A percentile compares a stretch with the other conserved stretches of the same genome.
Evolutionary conservation across 2,797 vertebrate genomes (phyloP).

Genomic region (Crocidura indochinensis): DNA sequence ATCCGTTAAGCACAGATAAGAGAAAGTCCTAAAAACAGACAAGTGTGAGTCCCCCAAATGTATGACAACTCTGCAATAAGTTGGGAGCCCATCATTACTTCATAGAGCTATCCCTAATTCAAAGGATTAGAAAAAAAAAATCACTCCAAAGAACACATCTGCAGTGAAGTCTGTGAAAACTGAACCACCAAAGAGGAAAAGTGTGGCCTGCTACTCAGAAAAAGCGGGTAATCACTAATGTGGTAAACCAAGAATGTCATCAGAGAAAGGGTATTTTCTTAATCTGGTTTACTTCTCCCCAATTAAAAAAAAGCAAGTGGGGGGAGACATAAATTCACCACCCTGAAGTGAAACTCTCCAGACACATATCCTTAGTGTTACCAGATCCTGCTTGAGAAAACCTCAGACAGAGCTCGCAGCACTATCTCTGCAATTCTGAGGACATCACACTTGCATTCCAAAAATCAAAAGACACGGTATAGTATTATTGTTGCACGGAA

Average conservation of each 20-base stretch:
- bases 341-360: conserved; percentile 47
- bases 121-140: conserved; percentile 69
- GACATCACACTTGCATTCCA: conserved; percentile 38
- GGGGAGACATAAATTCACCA: conserved; percentile 25
- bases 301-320: conserved; percentile 52
- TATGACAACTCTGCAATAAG: neutral
- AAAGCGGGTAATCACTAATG: conserved; percentile 34
- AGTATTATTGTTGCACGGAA: neutral
- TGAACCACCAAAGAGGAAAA: conserved; percentile 68
- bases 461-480: conserved; percentile 38
- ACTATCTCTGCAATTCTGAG: conserved; percentile 27
- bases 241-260: conserved; percentile 61
- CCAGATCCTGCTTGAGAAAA: neutral
- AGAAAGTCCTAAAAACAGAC: neutral
- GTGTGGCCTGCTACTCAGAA: conserved; percentile 43
- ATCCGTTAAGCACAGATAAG: no score
- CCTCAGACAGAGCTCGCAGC: neutral
- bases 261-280: conserved; percentile 59
- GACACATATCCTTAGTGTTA: neutral
- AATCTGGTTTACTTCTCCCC: conserved; percentile 52
- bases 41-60: neutral
- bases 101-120: conserved; percentile 27
- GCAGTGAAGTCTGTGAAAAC: conserved; percentile 64
- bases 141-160: conserved; percentile 44
- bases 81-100: conserved; percentile 2